Evolutionary conservation across 1,140 invertebrate genomes (phyloP), one percentile per base, ranked within the genome.

Genomic region (Ericerus pela): DNA sequence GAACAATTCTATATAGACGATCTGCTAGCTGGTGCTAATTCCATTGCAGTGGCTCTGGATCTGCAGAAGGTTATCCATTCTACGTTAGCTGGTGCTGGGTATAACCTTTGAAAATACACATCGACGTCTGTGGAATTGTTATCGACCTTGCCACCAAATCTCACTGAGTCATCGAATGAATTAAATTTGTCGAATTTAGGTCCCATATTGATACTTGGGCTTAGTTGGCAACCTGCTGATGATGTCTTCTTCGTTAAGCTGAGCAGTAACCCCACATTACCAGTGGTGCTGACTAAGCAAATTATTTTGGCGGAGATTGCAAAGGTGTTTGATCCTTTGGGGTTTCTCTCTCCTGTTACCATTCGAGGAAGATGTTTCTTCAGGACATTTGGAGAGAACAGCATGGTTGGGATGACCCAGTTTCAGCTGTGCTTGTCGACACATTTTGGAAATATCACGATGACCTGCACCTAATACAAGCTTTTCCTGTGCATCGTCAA

Each of bases 101-200:
- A 28, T 18, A 16, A n/a, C 6, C 18, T 53, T 8, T 3, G 51
- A 2, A 53, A 53, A 56, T 68, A 64, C 64, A 38, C 57, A 47
- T 18, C 12, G 38, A 55, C 20, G 4, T 2, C 12, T n/a, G 24
- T 29, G 6, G 30, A n/a, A 6, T 53, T 28, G 11, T 53, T 2
- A 26, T 16, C 30, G 3, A 31, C 2, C 11, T 53, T 6, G 27
- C 20, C 30, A 20, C 51, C 4, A 8, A 11, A 18, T n/a, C n/a
- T 30, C 10, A 47, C 26, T 47, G 41, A 47, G 18, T 2, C 22
- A 47, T 3, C 41, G 8, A 20, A 3, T 4, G 8, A 18, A 10
- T 47, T 47, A 10, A 3, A 20, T 22, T 47, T 47, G 8, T 10
- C 20, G 8, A 8, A 47, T 8, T 24, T 24, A 47, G 14, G 16